Conservation (phyloP, 2,797 vertebrate genomes). For the Amblyopsis hoosieri region DNA sequence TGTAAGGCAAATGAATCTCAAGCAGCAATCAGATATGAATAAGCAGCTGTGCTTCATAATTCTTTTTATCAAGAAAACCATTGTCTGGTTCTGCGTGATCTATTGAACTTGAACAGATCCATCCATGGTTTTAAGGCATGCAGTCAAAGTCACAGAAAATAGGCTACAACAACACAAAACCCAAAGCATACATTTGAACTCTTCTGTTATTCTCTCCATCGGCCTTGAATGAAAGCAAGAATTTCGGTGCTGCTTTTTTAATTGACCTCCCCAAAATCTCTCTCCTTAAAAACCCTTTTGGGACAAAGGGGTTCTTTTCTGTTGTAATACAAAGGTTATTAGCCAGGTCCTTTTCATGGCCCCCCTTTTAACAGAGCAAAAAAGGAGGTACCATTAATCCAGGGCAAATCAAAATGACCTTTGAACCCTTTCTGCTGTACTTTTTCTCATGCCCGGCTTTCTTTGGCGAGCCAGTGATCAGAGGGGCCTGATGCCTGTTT, state of each 20-base stretch:
- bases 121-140: slow-evolving; percentile 6
- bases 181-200: slow-evolving; percentile 67
- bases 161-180: slow-evolving; percentile 38
- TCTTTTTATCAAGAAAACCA: background rate
- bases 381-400: slow-evolving; percentile 83
- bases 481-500: slow-evolving; percentile 80
- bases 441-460: slow-evolving; percentile 88
- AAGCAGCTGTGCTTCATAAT: background rate
- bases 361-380: slow-evolving; percentile 61
- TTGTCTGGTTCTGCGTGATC: background rate
- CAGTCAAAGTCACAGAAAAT: slow-evolving; percentile 46
- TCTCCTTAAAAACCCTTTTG: slow-evolving; percentile 55
- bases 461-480: slow-evolving; percentile 86
- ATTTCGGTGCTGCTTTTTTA: slow-evolving; percentile 75
- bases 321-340: slow-evolving; percentile 82
- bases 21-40: slow-evolving; percentile 12
- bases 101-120: slow-evolving; percentile 45
- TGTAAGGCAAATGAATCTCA: background rate
- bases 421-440: slow-evolving; percentile 89
- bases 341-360: slow-evolving; percentile 77
- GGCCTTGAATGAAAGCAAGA: slow-evolving; percentile 77
- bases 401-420: slow-evolving; percentile 90
- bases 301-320: slow-evolving; percentile 80
- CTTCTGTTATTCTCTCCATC: slow-evolving; percentile 41
- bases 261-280: slow-evolving; percentile 68